Evolutionary conservation across 1,140 invertebrate species (phyloP), one percentile per base, ranked within the genome.

Genomic region (Sitophilus oryzae): DNA sequence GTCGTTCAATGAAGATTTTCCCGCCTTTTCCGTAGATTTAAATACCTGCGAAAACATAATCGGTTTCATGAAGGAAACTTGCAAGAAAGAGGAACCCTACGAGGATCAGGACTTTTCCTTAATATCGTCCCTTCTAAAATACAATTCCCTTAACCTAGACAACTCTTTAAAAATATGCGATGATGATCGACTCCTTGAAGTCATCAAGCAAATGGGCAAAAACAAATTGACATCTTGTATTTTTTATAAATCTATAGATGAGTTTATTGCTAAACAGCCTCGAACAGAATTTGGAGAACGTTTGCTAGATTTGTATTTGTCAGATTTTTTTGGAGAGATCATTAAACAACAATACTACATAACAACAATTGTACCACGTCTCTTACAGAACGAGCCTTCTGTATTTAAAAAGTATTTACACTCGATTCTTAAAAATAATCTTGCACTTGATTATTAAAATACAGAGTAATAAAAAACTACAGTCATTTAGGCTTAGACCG

Each of bases 401-500:
- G 14, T 53, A 16, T 14, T 36, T 15, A 10, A 2, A 2, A 41
- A 36, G 16, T 53, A 53, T 30, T 53, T 37, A 37, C n/a, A 37
- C n/a, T 2, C 5, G 0, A 45, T 53, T 45, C 19, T 53, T 6
- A 1, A 16, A 2, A 2, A n/a, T 8, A 34, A 46, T 9, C 20
- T 30, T 14, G 19, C 10, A n/a, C 1, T 37, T 9, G 1, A 2
- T 2, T 21, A 3, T 15, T 53, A 3, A 19, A 45, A 38, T 45
- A 36, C 21, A 9, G 21, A 11, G 1, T 38, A 30, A 45, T 53
- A 19, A 53, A 53, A 15, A 34, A 25, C 8, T 53, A 53, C 14
- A 53, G 51, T 20, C 51, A 53, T 34, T 53, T 53, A 20, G 22
- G 6, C 4, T 45, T 53, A 14, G 51, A 53, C n/a, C 8, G 37